Conservation (phyloP, 2,888 invertebrate genomes). For the Eurois occulta region DNA sequence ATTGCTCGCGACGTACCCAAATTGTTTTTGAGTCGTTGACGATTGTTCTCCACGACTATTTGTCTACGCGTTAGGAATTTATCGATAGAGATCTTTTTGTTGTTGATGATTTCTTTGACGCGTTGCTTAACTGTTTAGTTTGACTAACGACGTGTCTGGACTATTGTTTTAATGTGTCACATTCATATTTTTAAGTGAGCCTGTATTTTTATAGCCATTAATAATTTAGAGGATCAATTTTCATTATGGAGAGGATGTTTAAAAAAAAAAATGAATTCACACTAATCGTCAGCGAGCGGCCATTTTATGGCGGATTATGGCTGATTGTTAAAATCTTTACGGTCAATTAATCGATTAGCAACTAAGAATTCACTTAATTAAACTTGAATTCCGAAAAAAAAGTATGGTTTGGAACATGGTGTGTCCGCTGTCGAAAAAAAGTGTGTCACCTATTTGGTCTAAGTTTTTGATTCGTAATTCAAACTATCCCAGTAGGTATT, state of each 20-base stretch:
- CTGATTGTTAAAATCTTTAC: slow-evolving; percentile 50
- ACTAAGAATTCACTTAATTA: slow-evolving; percentile 50
- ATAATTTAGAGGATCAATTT: slow-evolving; percentile 50
- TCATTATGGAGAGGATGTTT: slow-evolving; percentile 19
- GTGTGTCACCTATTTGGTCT: not conserved
- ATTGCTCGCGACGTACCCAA: slow-evolving; percentile 87
- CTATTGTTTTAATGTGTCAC: slow-evolving; percentile 66
- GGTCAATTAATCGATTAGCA: slow-evolving; percentile 64
- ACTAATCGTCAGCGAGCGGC: slow-evolving; percentile 39
- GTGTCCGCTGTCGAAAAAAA: not conserved
- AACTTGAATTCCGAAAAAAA: slow-evolving; percentile 29
- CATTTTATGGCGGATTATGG: slow-evolving; percentile 58
- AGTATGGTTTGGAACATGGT: not conserved
- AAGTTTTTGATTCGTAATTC: not conserved
- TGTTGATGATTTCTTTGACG: slow-evolving; percentile 82
- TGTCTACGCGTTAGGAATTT: slow-evolving; percentile 85
- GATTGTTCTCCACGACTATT: slow-evolving; percentile 89
- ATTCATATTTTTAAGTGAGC: slow-evolving; percentile 37
- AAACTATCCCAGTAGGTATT: not conserved
- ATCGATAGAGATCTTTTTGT: slow-evolving; percentile 82
- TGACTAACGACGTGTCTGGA: slow-evolving; percentile 65
- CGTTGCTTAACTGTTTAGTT: slow-evolving; percentile 70
- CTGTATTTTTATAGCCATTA: slow-evolving; percentile 39
- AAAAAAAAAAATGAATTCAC: slow-evolving; percentile 48
- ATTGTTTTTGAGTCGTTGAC: slow-evolving; percentile 88